Evolutionary conservation across 2,888 invertebrate species (phyloP).

Genomic region (Flexamia atlantica): DNA sequence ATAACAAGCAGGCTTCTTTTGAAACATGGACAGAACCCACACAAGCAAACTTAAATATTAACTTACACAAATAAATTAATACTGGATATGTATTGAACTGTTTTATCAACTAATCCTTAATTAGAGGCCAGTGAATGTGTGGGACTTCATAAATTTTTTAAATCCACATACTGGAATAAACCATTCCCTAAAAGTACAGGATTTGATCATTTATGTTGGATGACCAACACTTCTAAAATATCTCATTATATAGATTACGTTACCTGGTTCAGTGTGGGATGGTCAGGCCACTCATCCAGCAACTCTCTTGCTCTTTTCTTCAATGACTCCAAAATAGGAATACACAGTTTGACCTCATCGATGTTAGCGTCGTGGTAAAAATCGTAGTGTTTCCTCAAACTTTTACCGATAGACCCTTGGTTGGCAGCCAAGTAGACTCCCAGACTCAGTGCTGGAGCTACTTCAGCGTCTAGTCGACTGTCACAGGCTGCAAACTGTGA

Average conservation of each 20-base stretch:
- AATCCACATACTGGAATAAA: too few relatives aligned
- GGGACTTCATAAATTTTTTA: too few relatives aligned
- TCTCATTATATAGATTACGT: conserved; percentile 64
- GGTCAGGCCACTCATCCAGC: conserved; percentile 91
- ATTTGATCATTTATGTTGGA: too few relatives aligned
- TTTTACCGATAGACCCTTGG: conserved; percentile 74
- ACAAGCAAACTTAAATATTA: too few relatives aligned
- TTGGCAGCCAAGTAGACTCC: conserved; percentile 75
- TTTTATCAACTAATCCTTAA: too few relatives aligned
- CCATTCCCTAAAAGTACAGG: too few relatives aligned
- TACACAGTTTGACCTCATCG: conserved; percentile 85
- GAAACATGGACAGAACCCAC: too few relatives aligned
- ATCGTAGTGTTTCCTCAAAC: conserved; percentile 76
- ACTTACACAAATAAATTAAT: too few relatives aligned
- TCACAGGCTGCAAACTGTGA: conserved; percentile 77
- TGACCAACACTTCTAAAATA: too few relatives aligned
- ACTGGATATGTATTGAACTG: too few relatives aligned
- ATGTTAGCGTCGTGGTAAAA: conserved; percentile 93
- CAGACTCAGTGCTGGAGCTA: conserved; percentile 80
- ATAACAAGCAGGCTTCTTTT: too few relatives aligned
- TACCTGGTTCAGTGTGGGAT: conserved; percentile 91
- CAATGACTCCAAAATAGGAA: conserved; percentile 83
- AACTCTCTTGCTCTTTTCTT: conserved; percentile 80
- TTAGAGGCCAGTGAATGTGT: too few relatives aligned
- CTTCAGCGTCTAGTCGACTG: conserved; percentile 77